A percentile compares a stretch with the other conserved stretches of the same genome.
These are phyloP conservation scores for Romanomermis culicivorax DNA, from an alignment of 2,888 invertebrate genomes.

Conservation along the genomic window DNA sequence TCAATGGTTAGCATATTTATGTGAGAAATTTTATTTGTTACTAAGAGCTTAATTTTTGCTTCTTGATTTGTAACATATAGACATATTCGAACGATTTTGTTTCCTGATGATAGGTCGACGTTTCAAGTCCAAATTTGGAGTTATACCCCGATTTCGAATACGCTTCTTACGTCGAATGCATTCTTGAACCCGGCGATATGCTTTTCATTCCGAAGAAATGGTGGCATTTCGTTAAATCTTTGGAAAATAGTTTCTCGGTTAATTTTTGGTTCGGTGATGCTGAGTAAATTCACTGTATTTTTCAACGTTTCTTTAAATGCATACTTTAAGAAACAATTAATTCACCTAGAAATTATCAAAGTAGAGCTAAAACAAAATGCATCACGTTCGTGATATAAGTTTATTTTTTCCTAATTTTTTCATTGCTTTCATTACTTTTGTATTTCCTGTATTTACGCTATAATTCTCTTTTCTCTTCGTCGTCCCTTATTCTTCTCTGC, in stretches of 20 bases:
- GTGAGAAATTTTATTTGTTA: no score
- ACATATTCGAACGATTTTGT: slow-evolving; percentile 2
- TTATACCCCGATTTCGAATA: slow-evolving; percentile 46
- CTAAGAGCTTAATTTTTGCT: background rate
- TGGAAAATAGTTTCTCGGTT: slow-evolving; percentile 73
- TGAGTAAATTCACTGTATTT: background rate
- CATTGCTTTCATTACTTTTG: no score
- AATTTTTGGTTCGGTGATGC: slow-evolving; percentile 61
- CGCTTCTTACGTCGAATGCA: slow-evolving; percentile 40
- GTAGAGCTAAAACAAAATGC: no score
- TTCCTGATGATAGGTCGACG: slow-evolving; percentile 53
- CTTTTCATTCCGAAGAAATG: slow-evolving; percentile 79
- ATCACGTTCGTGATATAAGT: no score
- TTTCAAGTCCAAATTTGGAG: slow-evolving; percentile 48
- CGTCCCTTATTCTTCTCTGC: no score
- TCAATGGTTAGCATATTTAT: no score
- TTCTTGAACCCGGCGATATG: slow-evolving; percentile 61
- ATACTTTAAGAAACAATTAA: no score
- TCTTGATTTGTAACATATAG: background rate
- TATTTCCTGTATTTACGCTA: no score
- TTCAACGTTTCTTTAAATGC: no score
- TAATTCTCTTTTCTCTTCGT: no score
- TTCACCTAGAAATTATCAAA: no score
- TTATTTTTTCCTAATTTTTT: no score
- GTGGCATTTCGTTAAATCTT: slow-evolving; percentile 87